These are phyloP conservation scores for Lepidurus packardi DNA, from an alignment of 1,140 invertebrate species.

Conservation along the genomic window DNA sequence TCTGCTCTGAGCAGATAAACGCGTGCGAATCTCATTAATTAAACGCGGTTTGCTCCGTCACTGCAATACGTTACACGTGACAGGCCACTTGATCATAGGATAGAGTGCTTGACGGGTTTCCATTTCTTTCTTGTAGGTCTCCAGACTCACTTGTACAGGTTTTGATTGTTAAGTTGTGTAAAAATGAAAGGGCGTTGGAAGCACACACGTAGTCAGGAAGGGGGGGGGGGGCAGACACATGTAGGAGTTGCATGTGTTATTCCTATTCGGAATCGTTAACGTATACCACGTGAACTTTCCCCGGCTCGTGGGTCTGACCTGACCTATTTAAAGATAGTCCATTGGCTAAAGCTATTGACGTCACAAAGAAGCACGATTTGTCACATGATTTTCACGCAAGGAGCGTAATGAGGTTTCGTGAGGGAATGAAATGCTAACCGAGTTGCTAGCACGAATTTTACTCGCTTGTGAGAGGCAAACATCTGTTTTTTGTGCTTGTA, in stretches of 20 bases:
- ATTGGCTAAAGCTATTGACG: not conserved
- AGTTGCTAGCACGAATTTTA: not conserved
- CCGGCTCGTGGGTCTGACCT: not conserved
- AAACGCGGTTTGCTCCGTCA: not conserved
- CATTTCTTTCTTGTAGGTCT: not conserved
- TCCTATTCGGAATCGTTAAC: not conserved
- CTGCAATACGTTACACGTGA: not conserved
- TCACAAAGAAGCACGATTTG: not conserved
- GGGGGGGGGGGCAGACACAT: no score
- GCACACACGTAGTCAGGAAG: no score
- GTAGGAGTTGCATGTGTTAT: not conserved
- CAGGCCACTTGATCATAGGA: not conserved
- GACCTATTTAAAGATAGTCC: slow-evolving; percentile 9
- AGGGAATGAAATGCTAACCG: no score
- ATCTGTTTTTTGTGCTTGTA: not conserved
- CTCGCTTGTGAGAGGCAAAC: not conserved
- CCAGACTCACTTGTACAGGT: not conserved
- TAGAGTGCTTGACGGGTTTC: not conserved
- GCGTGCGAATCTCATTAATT: not conserved
- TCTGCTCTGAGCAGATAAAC: not conserved
- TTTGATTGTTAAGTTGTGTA: not conserved
- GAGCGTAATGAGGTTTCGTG: no score
- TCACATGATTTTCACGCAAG: not conserved
- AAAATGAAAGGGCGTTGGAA: not conserved
- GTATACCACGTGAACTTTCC: not conserved